These are phyloP conservation scores for Patiria pectinifera DNA, from an alignment of 53 echinoderm and acorn worm genomes.

Conservation along the genomic window DNA sequence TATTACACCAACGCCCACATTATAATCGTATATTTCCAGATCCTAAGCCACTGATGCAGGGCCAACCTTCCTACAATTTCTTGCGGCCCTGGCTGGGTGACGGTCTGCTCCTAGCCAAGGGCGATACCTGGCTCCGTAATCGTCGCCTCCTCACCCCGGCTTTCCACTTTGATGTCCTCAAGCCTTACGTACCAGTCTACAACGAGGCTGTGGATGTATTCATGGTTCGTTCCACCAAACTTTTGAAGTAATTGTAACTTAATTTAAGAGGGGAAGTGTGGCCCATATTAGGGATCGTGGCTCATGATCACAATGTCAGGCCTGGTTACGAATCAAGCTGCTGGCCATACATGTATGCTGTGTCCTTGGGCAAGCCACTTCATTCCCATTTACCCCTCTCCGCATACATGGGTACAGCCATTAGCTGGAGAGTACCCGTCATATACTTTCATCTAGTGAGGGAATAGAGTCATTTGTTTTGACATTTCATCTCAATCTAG, in stretches of 20 bases:
- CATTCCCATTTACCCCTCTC: too few relatives aligned
- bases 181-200: slow-evolving; percentile 35
- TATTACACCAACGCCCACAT: background rate
- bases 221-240: background rate
- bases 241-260: too few relatives aligned
- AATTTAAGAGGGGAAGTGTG: too few relatives aligned
- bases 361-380: too few relatives aligned
- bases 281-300: too few relatives aligned
- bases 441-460: too few relatives aligned
- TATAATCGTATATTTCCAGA: background rate
- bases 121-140: slow-evolving; percentile 59
- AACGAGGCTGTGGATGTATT: slow-evolving; percentile 38
- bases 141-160: slow-evolving; percentile 57
- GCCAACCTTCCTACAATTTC: slow-evolving; percentile 34
- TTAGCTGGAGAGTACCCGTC: too few relatives aligned
- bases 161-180: slow-evolving; percentile 68
- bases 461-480: too few relatives aligned
- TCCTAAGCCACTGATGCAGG: slow-evolving; percentile 7
- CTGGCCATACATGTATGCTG: too few relatives aligned
- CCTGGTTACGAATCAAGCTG: too few relatives aligned
- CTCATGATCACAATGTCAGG: too few relatives aligned
- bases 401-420: too few relatives aligned
- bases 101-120: slow-evolving; percentile 45
- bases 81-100: slow-evolving; percentile 54
- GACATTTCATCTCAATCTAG: background rate